phyloP scores from a whole-genome alignment of 30 jellyfish, hydroid and myxozoan species.

The Aurelia sp. region DNA sequence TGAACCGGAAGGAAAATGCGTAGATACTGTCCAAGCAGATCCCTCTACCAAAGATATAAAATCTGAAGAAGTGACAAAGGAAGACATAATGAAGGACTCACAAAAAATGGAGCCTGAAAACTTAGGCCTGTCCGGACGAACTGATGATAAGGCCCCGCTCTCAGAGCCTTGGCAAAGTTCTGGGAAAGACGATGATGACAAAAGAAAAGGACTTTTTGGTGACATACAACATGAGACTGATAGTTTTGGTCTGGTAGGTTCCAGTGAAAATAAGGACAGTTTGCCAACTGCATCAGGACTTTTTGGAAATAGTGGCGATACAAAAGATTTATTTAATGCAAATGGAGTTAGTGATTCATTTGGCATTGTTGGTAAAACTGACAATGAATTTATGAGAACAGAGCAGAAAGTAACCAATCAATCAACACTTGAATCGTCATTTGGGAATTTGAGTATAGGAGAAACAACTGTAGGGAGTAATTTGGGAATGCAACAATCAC shows the following conservation, averaged over 20 bases:
- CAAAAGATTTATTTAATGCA: neutral
- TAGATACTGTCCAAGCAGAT: neutral
- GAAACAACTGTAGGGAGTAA: no score
- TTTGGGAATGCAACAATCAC: no score
- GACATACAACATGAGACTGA: slow-evolving; percentile 19
- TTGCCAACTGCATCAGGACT: slow-evolving; percentile 47
- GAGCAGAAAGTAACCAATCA: no score
- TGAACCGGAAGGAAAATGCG: neutral
- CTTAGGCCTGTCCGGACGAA: no score
- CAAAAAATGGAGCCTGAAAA: no score
- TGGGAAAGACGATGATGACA: slow-evolving; percentile 7
- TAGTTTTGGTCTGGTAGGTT: slow-evolving; percentile 24
- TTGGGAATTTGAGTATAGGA: no score
- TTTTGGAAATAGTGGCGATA: slow-evolving; percentile 13
- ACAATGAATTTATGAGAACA: neutral
- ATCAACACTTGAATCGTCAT: no score
- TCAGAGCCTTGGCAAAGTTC: no score
- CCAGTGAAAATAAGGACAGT: neutral
- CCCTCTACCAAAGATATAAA: neutral
- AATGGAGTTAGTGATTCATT: slow-evolving; percentile 2
- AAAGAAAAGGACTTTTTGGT: slow-evolving; percentile 47
- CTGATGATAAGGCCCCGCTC: slow-evolving; percentile 9
- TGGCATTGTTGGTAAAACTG: neutral
- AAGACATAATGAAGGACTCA: no score
- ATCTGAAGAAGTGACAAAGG: no score